Percentiles rank a stretch among this genome's conserved stretches.
Evolutionary conservation across 2,113 vertebrate species (phyloP).

Genomic region (Lanius ludovicianus): DNA sequence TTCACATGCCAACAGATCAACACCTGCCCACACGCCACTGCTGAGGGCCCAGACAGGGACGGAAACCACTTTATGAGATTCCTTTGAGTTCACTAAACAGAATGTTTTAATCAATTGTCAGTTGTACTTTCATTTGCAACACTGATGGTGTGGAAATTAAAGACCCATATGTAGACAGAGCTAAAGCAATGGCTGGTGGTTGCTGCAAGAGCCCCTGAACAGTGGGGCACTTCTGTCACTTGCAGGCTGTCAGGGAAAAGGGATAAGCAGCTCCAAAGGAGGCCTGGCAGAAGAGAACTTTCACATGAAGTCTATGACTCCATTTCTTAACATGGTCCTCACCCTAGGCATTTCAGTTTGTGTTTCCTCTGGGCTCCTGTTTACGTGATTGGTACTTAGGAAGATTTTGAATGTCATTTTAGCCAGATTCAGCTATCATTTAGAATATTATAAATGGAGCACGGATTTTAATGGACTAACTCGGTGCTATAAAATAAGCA

Average conservation of each 20-base stretch:
- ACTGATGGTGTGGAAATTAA: background rate
- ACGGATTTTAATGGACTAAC: background rate
- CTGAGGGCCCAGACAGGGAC: background rate
- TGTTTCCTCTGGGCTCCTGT: background rate
- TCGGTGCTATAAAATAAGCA: background rate
- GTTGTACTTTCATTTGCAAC: background rate
- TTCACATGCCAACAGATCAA: background rate
- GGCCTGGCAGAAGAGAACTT: background rate
- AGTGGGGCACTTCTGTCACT: background rate
- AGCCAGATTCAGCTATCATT: background rate
- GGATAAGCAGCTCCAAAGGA: background rate
- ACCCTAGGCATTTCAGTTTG: background rate
- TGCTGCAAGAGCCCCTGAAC: background rate
- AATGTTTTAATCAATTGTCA: background rate
- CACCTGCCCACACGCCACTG: background rate
- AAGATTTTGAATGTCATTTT: background rate
- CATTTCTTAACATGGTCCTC: background rate
- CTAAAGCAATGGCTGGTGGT: background rate
- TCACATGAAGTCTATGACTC: background rate
- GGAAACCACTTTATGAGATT: background rate
- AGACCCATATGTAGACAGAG: background rate
- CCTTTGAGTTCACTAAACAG: background rate
- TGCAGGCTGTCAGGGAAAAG: background rate
- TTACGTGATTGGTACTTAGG: background rate
- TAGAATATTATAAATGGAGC: background rate